Evolutionary conservation across 2,113 vertebrate genomes (phyloP).

Genomic region (Oryzias woworae): DNA sequence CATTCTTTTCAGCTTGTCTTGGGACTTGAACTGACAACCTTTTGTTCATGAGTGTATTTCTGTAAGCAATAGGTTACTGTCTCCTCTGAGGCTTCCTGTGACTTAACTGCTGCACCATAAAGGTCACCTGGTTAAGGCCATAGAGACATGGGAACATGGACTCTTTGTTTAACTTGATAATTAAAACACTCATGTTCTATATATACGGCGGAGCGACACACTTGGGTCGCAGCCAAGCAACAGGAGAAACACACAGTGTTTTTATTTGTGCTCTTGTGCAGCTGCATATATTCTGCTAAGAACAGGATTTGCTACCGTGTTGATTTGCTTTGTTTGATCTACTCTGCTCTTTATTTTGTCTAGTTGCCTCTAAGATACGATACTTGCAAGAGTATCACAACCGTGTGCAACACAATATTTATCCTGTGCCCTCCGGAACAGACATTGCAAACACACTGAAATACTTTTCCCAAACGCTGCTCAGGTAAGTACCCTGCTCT

Average conservation of each 20-base stretch:
- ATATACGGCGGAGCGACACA: conserved; percentile 1
- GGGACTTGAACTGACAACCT: conserved; percentile 57
- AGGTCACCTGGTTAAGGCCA: conserved; percentile 60
- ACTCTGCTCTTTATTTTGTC: conserved; percentile 83
- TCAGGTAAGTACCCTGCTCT: conserved; percentile 93
- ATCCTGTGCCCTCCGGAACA: conserved; percentile 98
- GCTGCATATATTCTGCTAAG: conserved; percentile 1
- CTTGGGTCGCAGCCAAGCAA: background rate
- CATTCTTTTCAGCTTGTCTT: conserved; percentile 38
- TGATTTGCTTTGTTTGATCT: conserved; percentile 62
- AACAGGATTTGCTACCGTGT: conserved; percentile 27
- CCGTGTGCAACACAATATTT: conserved; percentile 98
- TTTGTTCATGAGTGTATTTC: conserved; percentile 46
- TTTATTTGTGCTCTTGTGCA: conserved; percentile 10
- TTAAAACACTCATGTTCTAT: conserved; percentile 14
- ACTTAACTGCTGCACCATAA: conserved; percentile 49
- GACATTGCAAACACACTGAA: conserved; percentile 99
- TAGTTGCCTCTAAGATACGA: conserved; percentile 99
- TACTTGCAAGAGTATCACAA: conserved; percentile 99
- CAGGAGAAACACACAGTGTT: background rate
- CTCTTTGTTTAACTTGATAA: conserved; percentile 44
- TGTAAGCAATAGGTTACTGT: conserved; percentile 52
- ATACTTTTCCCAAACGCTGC: conserved; percentile 99
- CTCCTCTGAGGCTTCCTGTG: conserved; percentile 53
- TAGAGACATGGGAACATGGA: conserved; percentile 50